phyloP scores from a whole-genome alignment of 2,797 vertebrate species.

The Serranus cabrilla region DNA sequence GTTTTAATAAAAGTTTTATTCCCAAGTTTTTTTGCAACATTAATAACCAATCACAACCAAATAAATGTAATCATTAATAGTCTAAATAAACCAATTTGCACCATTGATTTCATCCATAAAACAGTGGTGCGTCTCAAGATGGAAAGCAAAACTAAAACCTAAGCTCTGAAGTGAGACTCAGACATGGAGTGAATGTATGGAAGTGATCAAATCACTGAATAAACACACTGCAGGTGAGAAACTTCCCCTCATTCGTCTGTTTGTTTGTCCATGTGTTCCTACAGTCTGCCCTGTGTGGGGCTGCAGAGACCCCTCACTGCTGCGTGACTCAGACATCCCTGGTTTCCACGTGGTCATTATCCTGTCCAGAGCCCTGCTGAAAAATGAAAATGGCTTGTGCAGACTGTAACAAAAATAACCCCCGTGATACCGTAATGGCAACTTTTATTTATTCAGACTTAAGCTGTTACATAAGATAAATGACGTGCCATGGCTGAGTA shows the following conservation, averaged over 20 bases:
- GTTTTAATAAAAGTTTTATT: too few species aligned
- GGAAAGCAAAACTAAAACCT: too few species aligned
- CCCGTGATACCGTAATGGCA: conserved; percentile 25
- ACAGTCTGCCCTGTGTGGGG: conserved; percentile 1
- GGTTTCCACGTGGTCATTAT: conserved; percentile 61
- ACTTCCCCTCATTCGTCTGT: neutral
- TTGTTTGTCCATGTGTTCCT: conserved; percentile 21
- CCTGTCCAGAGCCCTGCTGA: conserved; percentile 56
- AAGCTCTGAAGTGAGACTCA: too few species aligned
- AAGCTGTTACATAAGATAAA: conserved; percentile 29
- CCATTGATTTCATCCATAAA: too few species aligned
- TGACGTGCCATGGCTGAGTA: neutral
- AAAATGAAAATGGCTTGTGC: conserved; percentile 58
- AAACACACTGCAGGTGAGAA: conserved; percentile 14
- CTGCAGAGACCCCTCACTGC: conserved; percentile 40
- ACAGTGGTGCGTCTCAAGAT: too few species aligned
- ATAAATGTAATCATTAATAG: too few species aligned
- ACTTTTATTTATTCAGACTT: conserved; percentile 52
- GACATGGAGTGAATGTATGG: too few species aligned
- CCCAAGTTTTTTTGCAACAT: too few species aligned
- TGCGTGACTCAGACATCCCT: conserved; percentile 59
- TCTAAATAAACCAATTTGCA: too few species aligned
- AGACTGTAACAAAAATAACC: conserved; percentile 57
- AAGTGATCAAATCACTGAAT: too few species aligned
- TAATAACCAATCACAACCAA: too few species aligned